Base-by-base conservation (phyloP, 2,797 vertebrate genomes). In the Jordanella pulchra region DNA sequence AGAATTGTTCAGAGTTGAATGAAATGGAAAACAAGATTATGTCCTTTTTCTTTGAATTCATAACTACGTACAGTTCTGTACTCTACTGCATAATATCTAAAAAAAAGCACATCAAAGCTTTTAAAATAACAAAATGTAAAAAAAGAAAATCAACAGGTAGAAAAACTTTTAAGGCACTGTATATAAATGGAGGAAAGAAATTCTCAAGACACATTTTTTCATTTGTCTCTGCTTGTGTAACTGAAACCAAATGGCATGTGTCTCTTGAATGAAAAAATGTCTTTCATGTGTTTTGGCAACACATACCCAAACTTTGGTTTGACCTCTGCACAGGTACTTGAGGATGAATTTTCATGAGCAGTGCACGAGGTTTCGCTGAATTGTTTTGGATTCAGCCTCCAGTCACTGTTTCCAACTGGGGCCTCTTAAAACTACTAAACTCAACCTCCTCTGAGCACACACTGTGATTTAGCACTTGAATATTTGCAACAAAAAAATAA, bases 321-420 rank as follows among this genome's bases (percentile, higher is more conserved):
- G 91, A 92, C 92, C 90, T 92, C 83, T 89, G 89, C 84, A 55
- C 90, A 92, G 89, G 92, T 93, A 91, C 89, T 90, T 76, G 80
- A 79, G 86, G 83, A 91, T 92, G 90, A 90, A 93, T 93, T 92
- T 93, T 94, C 89, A 93, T 93, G 92, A 93, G 88, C 65, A 72
- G 65, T 44, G 76, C 78, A 77, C 78, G 83, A 73, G 17, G 51
- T 65, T 61, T 25, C 35, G 25, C 23, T 28, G 77, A 77, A 74
- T 69, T 14, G 51, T 75, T 86, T 78, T 84, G 77, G 81, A 91
- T 81, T 86, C 84, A 84, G 89, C 90, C 88, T 89, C 83, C 81
- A 89, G 88, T 90, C 84, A 86, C 87, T 80, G 84, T 88, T 90
- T 92, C 92, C 91, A 89, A 85, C 86, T 58, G 87, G 86, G 86